phyloP scores from a whole-genome alignment of 2,888 invertebrate species.

The Chymomyza caudatula region DNA sequence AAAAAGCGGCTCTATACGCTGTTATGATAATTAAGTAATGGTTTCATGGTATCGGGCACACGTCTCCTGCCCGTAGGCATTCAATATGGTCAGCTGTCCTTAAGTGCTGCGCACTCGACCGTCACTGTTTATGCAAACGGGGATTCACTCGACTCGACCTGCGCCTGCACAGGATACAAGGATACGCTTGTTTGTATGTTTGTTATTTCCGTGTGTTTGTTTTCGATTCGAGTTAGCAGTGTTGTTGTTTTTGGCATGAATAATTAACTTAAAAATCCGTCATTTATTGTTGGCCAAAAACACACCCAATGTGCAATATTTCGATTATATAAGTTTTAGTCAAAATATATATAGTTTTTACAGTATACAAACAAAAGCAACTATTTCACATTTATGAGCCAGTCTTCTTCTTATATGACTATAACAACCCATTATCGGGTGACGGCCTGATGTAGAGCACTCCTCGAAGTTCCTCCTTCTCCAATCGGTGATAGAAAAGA shows the following conservation, averaged over 20 bases:
- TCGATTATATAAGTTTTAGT: background rate
- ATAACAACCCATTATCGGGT: too few species aligned
- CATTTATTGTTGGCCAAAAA: background rate
- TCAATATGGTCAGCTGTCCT: conserved; percentile 30
- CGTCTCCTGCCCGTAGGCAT: conserved; percentile 5
- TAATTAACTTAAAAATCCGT: conserved; percentile 56
- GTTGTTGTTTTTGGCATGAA: conserved; percentile 44
- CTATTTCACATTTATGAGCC: too few species aligned
- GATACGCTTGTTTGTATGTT: conserved; percentile 24
- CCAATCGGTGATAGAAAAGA: too few species aligned
- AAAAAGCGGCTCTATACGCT: conserved; percentile 40
- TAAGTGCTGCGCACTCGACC: conserved; percentile 70
- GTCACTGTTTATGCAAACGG: conserved; percentile 54
- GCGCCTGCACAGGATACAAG: background rate
- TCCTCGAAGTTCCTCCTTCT: too few species aligned
- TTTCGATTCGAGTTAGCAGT: conserved; percentile 47
- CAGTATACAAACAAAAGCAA: too few species aligned
- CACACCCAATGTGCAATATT: background rate
- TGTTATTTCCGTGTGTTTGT: conserved; percentile 36
- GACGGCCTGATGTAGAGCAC: too few species aligned
- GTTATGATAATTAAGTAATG: conserved; percentile 74
- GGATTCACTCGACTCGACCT: conserved; percentile 10
- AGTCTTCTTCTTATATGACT: too few species aligned
- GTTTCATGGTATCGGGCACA: conserved; percentile 39
- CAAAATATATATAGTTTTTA: too few species aligned